Evolutionary conservation across 2,888 invertebrate genomes (phyloP), one percentile per base, ranked within the genome.

Genomic region (Panzeria rudis): DNA sequence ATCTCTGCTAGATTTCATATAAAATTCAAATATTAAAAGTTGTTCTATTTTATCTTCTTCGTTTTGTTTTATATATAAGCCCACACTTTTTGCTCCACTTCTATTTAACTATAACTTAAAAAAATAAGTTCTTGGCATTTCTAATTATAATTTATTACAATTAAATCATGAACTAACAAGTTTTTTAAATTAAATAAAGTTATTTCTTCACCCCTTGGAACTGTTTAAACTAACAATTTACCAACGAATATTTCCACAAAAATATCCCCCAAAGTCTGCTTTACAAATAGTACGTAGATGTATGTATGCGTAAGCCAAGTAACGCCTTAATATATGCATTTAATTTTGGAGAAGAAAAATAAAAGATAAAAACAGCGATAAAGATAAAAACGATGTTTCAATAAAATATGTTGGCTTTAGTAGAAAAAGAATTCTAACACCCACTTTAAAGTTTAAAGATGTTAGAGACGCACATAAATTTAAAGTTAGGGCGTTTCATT

Each of bases 261-360:
- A 56, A 13, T 25, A 41, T n/a, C 13, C 41, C 17, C 35, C 0
- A 68, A 68, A 47, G 35, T 47, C 41, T 78, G n/a, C 15, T 52
- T 17, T 35, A 47, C 15, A 7, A 3, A 32, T 47, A 50, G 2
- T 35, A 23, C 25, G 13, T 56, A 20, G 9, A 54, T 4, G 3
- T 50, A 0, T 50, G 11, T 25, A 8, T 50, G 11, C 59, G 23
- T 13, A 64, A 44, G 35, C 23, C 52, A 56, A 38, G 41, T 72
- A 44, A 79, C 79, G 80, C 80, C 80, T 56, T 72, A 80, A 72
- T 66, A 47, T 80, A 66, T 79, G 79, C 79, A 50, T 56, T 61
- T 47, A 41, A 56, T 64, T 79, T 62, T 32, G 8, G 13, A 54
- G 25, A 50, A 11, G 47, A 6, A n/a, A 38, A 25, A 41, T 17